These are phyloP conservation scores for Ashinkailepas kermadecensis DNA, from an alignment of 2,888 invertebrate genomes.

Conservation along the genomic window DNA sequence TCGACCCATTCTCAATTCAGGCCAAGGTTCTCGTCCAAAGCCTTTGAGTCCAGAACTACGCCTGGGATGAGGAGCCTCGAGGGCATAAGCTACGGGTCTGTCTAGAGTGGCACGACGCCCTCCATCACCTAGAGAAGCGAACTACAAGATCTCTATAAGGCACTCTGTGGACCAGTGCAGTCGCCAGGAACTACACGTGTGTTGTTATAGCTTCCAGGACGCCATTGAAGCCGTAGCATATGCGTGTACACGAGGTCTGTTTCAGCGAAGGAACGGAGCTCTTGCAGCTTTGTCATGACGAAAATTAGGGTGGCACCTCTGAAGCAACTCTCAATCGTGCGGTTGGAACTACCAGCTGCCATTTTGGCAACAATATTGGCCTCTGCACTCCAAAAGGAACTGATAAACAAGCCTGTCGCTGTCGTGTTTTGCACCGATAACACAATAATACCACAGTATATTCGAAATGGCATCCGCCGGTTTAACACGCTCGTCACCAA, in stretches of 20 bases:
- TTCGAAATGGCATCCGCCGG: neutral
- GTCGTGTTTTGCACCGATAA: neutral
- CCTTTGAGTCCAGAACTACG: slow-evolving; percentile 34
- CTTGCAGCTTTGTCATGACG: slow-evolving; percentile 1
- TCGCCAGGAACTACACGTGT: slow-evolving; percentile 29
- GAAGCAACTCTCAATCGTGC: neutral
- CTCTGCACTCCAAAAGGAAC: neutral
- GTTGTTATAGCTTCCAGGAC: neutral
- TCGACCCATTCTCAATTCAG: slow-evolving; percentile 34
- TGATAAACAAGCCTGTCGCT: neutral
- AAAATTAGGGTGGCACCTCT: neutral
- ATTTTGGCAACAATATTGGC: neutral
- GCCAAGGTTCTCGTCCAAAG: slow-evolving; percentile 36
- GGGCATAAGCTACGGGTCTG: slow-evolving; percentile 27
- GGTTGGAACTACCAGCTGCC: neutral
- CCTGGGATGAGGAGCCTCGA: slow-evolving; percentile 36
- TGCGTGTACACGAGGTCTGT: slow-evolving; percentile 31
- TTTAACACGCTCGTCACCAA: neutral
- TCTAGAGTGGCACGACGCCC: neutral
- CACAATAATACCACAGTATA: neutral
- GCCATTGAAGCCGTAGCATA: slow-evolving; percentile 34
- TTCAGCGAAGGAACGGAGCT: slow-evolving; percentile 12
- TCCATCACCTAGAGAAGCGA: neutral
- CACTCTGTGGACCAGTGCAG: slow-evolving; percentile 34
- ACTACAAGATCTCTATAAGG: slow-evolving; percentile 17